Evolutionary conservation across 2,888 invertebrate species (phyloP), one percentile per base, ranked within the genome.

Genomic region (Orthonevra nobilis): DNA sequence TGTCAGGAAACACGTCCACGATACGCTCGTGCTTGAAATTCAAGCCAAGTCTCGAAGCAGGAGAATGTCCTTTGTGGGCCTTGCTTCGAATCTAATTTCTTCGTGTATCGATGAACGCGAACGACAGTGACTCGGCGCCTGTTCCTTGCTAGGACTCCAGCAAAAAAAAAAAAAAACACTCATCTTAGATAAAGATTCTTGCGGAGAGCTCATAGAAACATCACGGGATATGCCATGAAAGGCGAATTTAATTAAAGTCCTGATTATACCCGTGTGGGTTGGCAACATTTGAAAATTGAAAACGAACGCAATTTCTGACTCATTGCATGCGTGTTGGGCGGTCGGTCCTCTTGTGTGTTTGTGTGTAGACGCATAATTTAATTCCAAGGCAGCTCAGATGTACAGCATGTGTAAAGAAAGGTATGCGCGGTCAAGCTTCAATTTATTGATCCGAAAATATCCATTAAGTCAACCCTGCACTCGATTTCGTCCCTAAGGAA

Each of bases 201-300:
- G 42, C 44, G 36, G 38, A 14, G 52, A 46, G 56, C 54, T 56
- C 54, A 54, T 23, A 36, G 64, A 30, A 60, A 56, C 69, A 69
- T 61, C 69, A 77, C 42, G 38, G 63, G 72, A 64, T 70, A 44
- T 58, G 50, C 32, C 28, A 50, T 40, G 46, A 46, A 60, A 79
- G 60, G 46, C 58, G 61, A 74, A 68, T 79, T 81, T 81, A 81
- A 81, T 81, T 81, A 74, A 81, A 81, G 74, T 74, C 48, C 68
- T 74, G 68, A 81, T 74, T 52, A 74, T 73, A 46, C 40, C 56
- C n/a, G n/a, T n/a, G 50, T 61, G 64, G 66, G 64, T 44, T 56
- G 40, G 36, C 28, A 60, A 60, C 66, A 52, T 64, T 64, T 44
- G 17, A 40, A 72, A 72, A 60, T 66, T 54, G 32, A n/a, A 54